phyloP scores from a whole-genome alignment of 92 coral and sea anemone species.

The Siderastrea radians region DNA sequence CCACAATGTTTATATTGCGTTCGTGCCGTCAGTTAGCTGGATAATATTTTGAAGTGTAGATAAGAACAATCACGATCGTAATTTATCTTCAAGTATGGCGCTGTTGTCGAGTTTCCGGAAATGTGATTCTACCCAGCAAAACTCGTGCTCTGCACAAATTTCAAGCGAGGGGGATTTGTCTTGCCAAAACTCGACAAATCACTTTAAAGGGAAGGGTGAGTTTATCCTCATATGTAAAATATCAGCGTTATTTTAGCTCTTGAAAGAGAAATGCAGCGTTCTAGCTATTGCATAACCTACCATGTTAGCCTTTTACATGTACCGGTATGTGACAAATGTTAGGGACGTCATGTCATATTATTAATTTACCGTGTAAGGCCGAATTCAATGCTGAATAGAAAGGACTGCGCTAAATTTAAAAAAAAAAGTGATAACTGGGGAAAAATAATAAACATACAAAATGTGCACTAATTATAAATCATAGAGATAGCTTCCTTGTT shows the following conservation, averaged over 20 bases:
- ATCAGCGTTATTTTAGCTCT: too few relatives aligned
- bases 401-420: too few relatives aligned
- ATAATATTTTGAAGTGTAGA: neutral
- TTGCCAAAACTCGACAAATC: neutral
- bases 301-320: too few relatives aligned
- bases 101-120: conserved; percentile 15
- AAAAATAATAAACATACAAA: too few relatives aligned
- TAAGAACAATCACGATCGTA: neutral
- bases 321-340: too few relatives aligned
- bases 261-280: neutral
- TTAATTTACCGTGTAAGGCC: too few relatives aligned
- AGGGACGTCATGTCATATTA: too few relatives aligned
- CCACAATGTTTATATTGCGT: neutral
- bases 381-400: too few relatives aligned
- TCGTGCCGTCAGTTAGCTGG: neutral
- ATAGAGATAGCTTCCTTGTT: too few relatives aligned
- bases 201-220: neutral
- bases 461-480: too few relatives aligned
- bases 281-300: too few relatives aligned
- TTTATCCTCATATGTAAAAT: neutral
- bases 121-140: neutral
- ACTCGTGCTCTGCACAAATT: neutral
- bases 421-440: too few relatives aligned
- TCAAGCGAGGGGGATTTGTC: neutral
- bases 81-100: neutral